A percentile compares a stretch with the other conserved stretches of the same genome.
These are phyloP conservation scores for Tringa solitaria DNA, from an alignment of 2,113 vertebrate species.

Conservation along the genomic window DNA sequence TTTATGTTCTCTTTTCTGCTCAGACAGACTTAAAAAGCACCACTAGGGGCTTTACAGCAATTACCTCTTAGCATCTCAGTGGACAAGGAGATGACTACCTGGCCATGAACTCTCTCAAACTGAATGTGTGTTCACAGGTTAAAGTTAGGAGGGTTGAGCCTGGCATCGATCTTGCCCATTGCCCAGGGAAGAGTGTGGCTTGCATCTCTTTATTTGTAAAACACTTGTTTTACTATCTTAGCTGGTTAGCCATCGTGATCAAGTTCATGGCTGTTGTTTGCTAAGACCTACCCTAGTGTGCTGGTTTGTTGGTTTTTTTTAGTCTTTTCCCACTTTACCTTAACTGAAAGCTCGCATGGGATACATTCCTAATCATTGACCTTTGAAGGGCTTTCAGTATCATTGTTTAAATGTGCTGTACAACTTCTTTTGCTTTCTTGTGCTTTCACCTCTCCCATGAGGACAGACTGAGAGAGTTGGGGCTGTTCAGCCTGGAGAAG, in stretches of 20 bases:
- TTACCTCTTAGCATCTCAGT: not conserved
- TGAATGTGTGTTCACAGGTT: not conserved
- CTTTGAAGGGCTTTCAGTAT: not conserved
- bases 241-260: not conserved
- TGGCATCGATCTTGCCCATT: not conserved
- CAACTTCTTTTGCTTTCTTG: not conserved
- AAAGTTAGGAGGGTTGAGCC: not conserved
- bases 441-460: not conserved
- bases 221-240: not conserved
- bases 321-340: not conserved
- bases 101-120: not conserved
- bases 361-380: not conserved
- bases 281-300: not conserved
- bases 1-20: not conserved
- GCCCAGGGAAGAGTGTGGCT: not conserved
- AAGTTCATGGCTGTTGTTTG: not conserved
- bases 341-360: not conserved
- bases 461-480: not conserved
- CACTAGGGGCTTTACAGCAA: not conserved
- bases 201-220: not conserved
- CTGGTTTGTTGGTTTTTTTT: not conserved
- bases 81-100: not conserved
- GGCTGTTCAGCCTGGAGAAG: not conserved
- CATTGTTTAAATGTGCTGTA: not conserved
- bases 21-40: not conserved